A percentile compares a stretch with the other conserved stretches of the same genome.
phyloP scores from a whole-genome alignment of 2,888 invertebrate genomes.

The Neoascia interrupta region DNA sequence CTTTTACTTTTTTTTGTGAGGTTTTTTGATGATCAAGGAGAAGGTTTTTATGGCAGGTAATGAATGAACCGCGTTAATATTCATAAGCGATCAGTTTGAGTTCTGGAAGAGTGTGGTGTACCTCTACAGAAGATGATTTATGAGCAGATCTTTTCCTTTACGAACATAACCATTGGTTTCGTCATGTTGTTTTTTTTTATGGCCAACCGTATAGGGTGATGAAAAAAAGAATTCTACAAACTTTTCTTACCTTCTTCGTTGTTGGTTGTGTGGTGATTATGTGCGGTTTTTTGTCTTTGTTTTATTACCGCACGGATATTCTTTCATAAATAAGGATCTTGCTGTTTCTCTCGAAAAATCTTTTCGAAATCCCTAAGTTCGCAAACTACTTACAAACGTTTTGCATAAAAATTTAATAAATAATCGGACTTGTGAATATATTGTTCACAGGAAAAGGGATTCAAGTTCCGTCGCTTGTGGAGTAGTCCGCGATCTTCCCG shows the following conservation, averaged over 20 bases:
- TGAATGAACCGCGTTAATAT: slow-evolving; percentile 63
- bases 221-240: slow-evolving; percentile 29
- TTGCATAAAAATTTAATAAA: slow-evolving; percentile 79
- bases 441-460: too few relatives aligned
- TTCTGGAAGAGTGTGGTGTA: too few relatives aligned
- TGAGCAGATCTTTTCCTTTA: slow-evolving; percentile 48
- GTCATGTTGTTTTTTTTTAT: background rate
- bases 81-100: slow-evolving; percentile 33
- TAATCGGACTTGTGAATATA: slow-evolving; percentile 70
- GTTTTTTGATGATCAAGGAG: too few relatives aligned
- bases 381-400: slow-evolving; percentile 69
- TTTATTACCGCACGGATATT: slow-evolving; percentile 34
- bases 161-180: slow-evolving; percentile 35
- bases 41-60: too few relatives aligned
- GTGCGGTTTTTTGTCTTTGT: slow-evolving; percentile 53
- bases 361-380: slow-evolving; percentile 25
- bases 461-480: too few relatives aligned
- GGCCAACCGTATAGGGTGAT: slow-evolving; percentile 12
- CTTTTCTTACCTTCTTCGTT: slow-evolving; percentile 10
- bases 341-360: slow-evolving; percentile 25
- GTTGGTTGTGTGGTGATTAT: slow-evolving; percentile 58
- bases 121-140: slow-evolving; percentile 62
- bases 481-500: too few relatives aligned
- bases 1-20: slow-evolving; percentile 13
- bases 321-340: slow-evolving; percentile 7